Percentiles rank a stretch among this genome's conserved stretches.
Evolutionary conservation across 1,140 invertebrate species (phyloP).

Genomic region (Pogonus chalceus): DNA sequence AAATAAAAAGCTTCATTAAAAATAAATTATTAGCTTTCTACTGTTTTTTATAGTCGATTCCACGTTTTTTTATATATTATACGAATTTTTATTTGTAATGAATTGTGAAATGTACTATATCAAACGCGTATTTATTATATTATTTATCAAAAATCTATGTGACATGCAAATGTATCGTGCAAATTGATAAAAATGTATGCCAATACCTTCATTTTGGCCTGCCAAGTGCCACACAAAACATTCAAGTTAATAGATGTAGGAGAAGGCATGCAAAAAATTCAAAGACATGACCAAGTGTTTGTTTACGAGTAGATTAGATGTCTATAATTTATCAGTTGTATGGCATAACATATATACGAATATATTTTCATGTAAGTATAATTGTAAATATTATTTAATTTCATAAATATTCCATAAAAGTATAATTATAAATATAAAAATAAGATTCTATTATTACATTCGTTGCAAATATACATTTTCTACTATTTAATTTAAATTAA

Average conservation of each 20-base stretch:
- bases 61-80: too few species aligned
- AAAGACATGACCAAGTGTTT: constrained; percentile 34
- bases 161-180: constrained; percentile 6
- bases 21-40: too few species aligned
- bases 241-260: constrained; percentile 43
- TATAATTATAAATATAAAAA: constrained; percentile 15
- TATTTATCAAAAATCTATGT: not conserved
- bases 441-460: constrained; percentile 24
- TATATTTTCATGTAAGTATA: constrained; percentile 20
- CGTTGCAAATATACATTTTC: constrained; percentile 14
- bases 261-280: constrained; percentile 49
- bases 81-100: too few species aligned
- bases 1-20: not conserved
- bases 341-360: constrained; percentile 8
- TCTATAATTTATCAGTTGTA: not conserved
- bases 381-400: constrained; percentile 21
- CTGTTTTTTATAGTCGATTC: too few species aligned
- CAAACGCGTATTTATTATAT: too few species aligned
- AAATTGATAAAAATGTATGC: constrained; percentile 31
- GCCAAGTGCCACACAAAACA: constrained; percentile 49
- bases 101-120: too few species aligned
- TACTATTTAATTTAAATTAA: too few species aligned
- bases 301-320: not conserved
- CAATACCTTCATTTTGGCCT: constrained; percentile 50
- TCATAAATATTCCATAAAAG: not conserved